Evolutionary conservation across 2,797 vertebrate species (phyloP), one percentile per base, ranked within the genome.

Genomic region (Gephyroberyx darwinii): DNA sequence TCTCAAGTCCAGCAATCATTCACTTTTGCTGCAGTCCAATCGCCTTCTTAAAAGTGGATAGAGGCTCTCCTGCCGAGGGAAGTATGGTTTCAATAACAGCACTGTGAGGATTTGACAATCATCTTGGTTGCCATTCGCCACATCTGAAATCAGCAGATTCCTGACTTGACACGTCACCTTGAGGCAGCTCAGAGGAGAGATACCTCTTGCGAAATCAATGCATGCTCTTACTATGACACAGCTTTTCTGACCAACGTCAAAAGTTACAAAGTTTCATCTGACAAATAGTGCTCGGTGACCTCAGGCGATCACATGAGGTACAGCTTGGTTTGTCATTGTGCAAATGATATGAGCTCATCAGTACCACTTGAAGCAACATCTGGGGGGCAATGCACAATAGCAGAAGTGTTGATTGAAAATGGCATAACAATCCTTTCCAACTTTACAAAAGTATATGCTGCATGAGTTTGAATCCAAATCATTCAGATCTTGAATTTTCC

Each of bases 1-100:
- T 13, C 41, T 69, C 71, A 85, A 57, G 84, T 90, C 69, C 53
- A 67, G 60, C 83, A 83, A 89, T 91, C 84, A 88, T 83, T 81
- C 65, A 78, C 68, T 68, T 86, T 83, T 74, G 66, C 86, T 88
- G 83, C 78, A 85, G 86, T 86, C 89, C 77, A 33, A 19, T 61
- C 33, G 65, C 45, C 71, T 61, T 64, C 71, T 80, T 43, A 65
- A 71, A 79, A 74, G 78, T 48, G 20, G 71, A 73, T 59, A 6
- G 68, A 60, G 67, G 65, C 83, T 79, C 88, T 83, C 84, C 84
- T 81, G 78, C 87, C 20, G 80, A 84, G 86, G 45, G 82, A 89
- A 91, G 88, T 86, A 77, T 93, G 90, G 84, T 91, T 91, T 88
- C 82, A 92, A 93, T 91, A 91, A 92, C 74, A 88, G 74, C 81